These are phyloP conservation scores for Pseudomyrmex dendroicus DNA, from an alignment of 1,140 invertebrate genomes.

Conservation along the genomic window DNA sequence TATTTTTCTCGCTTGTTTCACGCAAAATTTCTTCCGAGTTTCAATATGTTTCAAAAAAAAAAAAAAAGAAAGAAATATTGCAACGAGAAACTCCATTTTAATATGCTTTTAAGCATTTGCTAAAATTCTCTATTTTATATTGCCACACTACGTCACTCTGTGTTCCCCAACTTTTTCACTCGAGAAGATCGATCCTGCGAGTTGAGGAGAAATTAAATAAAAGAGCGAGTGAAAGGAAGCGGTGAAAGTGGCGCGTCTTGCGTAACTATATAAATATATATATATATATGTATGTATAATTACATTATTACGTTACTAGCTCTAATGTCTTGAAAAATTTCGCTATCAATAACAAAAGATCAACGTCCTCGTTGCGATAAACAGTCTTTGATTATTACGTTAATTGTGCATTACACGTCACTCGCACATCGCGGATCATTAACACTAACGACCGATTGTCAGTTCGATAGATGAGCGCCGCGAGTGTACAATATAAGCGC, in stretches of 20 bases:
- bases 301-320: conserved; percentile 16
- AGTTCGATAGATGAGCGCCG: background rate
- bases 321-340: conserved; percentile 31
- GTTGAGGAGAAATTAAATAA: background rate
- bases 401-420: conserved; percentile 11
- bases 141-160: no score
- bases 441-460: conserved; percentile 28
- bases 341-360: conserved; percentile 26
- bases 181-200: conserved; percentile 17
- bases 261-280: conserved; percentile 6
- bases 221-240: conserved; percentile 18
- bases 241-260: conserved; percentile 9
- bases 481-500: conserved; percentile 11
- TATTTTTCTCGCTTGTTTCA: background rate
- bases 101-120: background rate
- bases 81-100: background rate
- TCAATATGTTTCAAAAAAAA: background rate
- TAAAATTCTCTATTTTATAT: no score
- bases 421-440: conserved; percentile 26
- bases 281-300: background rate
- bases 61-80: background rate
- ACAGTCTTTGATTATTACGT: conserved; percentile 19
- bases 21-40: background rate
- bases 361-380: conserved; percentile 8
- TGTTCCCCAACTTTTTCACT: background rate